These are phyloP conservation scores for Buathra laborator DNA, from an alignment of 2,888 invertebrate genomes.

Conservation along the genomic window DNA sequence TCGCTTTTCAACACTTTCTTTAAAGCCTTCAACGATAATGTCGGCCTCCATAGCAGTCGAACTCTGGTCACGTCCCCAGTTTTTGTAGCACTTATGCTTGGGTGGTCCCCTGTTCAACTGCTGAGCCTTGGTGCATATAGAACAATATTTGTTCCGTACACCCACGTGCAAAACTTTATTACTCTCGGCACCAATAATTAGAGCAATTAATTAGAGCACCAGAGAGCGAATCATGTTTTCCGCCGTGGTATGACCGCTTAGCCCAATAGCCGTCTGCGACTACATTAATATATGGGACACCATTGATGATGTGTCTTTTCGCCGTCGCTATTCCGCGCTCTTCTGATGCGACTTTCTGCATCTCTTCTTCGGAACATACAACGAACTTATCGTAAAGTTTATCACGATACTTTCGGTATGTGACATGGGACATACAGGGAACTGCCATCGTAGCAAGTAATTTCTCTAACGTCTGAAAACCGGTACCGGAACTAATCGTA, in stretches of 20 bases:
- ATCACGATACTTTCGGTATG: constrained; percentile 43
- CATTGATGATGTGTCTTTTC: constrained; percentile 13
- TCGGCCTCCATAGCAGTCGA: constrained; percentile 74
- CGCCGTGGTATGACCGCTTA: constrained; percentile 54
- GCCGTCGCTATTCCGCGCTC: constrained; percentile 35
- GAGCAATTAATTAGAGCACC: constrained; percentile 39
- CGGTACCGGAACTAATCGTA: constrained; percentile 50
- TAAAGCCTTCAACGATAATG: constrained; percentile 59
- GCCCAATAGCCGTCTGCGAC: not conserved
- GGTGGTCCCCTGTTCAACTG: constrained; percentile 29
- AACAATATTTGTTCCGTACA: constrained; percentile 75
- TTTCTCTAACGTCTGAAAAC: constrained; percentile 35
- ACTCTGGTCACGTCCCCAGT: constrained; percentile 71
- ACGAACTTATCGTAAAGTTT: constrained; percentile 13
- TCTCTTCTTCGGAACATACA: constrained; percentile 13
- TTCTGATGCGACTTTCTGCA: constrained; percentile 1
- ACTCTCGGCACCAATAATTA: constrained; percentile 49
- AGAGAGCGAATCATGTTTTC: constrained; percentile 51
- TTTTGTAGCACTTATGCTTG: constrained; percentile 73
- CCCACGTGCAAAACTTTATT: constrained; percentile 69
- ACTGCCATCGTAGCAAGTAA: constrained; percentile 50
- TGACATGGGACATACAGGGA: constrained; percentile 40
- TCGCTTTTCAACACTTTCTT: constrained; percentile 38
- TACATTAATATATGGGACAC: not conserved
- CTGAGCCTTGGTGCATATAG: constrained; percentile 37